Evolutionary conservation across 1,140 invertebrate species (phyloP).

Genomic region (Panonychus citri): DNA sequence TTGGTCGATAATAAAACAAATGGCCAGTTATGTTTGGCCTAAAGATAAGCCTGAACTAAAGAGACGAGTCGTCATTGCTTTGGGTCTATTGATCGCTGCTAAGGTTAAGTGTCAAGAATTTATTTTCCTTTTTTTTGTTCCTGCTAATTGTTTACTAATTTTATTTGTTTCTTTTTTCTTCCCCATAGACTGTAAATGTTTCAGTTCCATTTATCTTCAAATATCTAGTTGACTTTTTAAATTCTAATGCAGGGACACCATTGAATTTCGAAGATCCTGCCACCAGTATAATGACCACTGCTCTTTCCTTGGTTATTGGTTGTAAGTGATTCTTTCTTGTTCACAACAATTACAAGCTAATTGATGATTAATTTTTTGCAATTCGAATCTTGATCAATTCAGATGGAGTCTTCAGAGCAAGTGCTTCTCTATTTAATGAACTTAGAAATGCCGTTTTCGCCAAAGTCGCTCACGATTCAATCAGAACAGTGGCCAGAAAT

Average conservation of each 20-base stretch:
- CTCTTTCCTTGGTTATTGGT: constrained; percentile 57
- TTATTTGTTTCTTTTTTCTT: constrained; percentile 4
- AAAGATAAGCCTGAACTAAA: constrained; percentile 56
- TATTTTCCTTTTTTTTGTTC: not conserved
- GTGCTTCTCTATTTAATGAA: constrained; percentile 80
- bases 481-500: constrained; percentile 74
- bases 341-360: not conserved
- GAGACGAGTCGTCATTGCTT: constrained; percentile 55
- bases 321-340: constrained; percentile 42
- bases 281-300: constrained; percentile 26
- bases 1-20: constrained; percentile 47
- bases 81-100: constrained; percentile 30
- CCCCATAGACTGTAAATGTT: constrained; percentile 47
- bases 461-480: constrained; percentile 90
- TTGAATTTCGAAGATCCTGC: constrained; percentile 22
- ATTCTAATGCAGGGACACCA: constrained; percentile 29
- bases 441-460: constrained; percentile 93
- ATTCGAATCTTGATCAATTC: too few species aligned
- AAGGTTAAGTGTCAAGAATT: constrained; percentile 22
- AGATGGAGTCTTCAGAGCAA: constrained; percentile 81
- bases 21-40: constrained; percentile 88
- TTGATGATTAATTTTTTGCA: too few species aligned
- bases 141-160: not conserved
- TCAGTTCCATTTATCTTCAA: constrained; percentile 93
- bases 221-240: constrained; percentile 68